A percentile compares a stretch with the other conserved stretches of the same genome.
Evolutionary conservation across 2,888 invertebrate genomes (phyloP).

Genomic region (Hololepta plana): DNA sequence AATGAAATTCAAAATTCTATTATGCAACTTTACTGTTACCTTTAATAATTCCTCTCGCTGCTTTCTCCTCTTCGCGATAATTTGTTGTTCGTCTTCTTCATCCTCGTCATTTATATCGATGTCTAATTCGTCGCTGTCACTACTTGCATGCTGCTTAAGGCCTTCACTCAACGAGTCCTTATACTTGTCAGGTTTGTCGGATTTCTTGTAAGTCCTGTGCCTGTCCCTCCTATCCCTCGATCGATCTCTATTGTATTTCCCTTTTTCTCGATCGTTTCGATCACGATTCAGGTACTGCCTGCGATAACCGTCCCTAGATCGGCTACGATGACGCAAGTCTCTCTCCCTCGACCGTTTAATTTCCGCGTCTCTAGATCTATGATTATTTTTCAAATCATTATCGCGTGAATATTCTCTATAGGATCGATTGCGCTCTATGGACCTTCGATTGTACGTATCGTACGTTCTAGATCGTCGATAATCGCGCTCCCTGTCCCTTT

Average conservation of each 20-base stretch:
- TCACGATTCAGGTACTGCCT: neutral
- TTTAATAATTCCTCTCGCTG: slow-evolving; percentile 75
- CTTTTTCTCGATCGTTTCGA: slow-evolving; percentile 2
- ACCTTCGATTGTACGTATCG: no score
- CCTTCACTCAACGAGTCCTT: slow-evolving; percentile 66
- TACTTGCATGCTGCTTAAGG: slow-evolving; percentile 49
- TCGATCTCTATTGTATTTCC: slow-evolving; percentile 15
- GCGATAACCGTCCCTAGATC: slow-evolving; percentile 2
- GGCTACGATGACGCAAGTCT: neutral
- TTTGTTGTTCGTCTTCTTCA: slow-evolving; percentile 83
- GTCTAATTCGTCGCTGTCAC: slow-evolving; percentile 52
- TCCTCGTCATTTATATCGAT: slow-evolving; percentile 63
- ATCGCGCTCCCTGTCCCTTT: slow-evolving; percentile 8
- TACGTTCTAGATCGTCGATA: slow-evolving; percentile 6
- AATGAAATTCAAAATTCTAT: slow-evolving; percentile 4
- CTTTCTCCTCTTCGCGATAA: slow-evolving; percentile 75
- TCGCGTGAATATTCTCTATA: no score
- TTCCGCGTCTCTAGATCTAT: slow-evolving; percentile 6
- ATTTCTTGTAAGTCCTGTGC: neutral
- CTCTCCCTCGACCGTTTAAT: slow-evolving; percentile 4
- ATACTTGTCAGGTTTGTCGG: slow-evolving; percentile 34
- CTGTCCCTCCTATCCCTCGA: slow-evolving; percentile 6
- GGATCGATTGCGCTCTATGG: no score
- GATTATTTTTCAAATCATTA: no score
- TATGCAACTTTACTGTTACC: slow-evolving; percentile 33